Evolutionary conservation across 64 coral and sea anemone species (phyloP).

Genomic region (Actinia tenebrosa): DNA sequence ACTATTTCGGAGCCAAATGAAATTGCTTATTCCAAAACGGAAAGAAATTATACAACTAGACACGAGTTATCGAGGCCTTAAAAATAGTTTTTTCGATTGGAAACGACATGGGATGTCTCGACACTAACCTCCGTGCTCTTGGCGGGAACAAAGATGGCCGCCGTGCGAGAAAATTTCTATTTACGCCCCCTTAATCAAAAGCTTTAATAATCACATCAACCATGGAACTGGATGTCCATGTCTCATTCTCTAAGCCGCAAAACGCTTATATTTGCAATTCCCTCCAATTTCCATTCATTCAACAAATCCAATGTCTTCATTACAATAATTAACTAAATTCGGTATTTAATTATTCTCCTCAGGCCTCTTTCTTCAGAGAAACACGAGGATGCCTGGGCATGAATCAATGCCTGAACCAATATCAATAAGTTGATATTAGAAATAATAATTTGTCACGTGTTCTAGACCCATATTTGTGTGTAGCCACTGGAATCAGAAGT

Average conservation of each 20-base stretch:
- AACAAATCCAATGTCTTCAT: neutral
- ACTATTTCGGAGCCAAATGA: too few species aligned
- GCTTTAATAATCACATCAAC: neutral
- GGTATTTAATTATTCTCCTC: neutral
- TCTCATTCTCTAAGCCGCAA: neutral
- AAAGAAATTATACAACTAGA: too few species aligned
- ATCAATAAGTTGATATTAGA: slow-evolving; percentile 1
- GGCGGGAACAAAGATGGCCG: too few species aligned
- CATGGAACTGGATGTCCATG: neutral
- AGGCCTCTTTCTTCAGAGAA: neutral
- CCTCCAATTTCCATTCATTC: neutral
- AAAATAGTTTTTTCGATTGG: too few species aligned
- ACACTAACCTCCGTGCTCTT: too few species aligned
- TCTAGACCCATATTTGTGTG: slow-evolving; percentile 50
- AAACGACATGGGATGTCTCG: too few species aligned
- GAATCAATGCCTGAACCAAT: neutral
- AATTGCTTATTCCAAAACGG: too few species aligned
- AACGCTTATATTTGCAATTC: neutral
- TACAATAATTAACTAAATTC: neutral
- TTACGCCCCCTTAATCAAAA: too few species aligned
- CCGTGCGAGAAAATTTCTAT: too few species aligned
- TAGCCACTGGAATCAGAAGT: slow-evolving; percentile 45
- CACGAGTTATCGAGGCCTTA: too few species aligned
- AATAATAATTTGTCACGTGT: neutral
- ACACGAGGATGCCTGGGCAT: neutral